These are phyloP conservation scores for Eupithecia tripunctaria DNA, from an alignment of 2,888 invertebrate genomes.

Conservation along the genomic window DNA sequence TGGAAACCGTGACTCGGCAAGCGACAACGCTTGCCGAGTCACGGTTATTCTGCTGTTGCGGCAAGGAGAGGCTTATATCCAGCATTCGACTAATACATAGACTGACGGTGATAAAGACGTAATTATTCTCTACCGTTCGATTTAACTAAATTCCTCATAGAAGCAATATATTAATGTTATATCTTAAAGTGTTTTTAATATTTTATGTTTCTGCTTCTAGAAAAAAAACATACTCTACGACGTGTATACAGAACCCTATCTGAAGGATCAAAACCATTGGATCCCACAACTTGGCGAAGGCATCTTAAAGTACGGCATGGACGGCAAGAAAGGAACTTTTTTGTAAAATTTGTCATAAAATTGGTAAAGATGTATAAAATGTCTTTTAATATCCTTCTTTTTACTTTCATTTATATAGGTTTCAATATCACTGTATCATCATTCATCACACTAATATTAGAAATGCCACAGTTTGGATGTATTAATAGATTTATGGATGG, in stretches of 20 bases:
- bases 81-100: too few species aligned
- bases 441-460: too few species aligned
- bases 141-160: too few species aligned
- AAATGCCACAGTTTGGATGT: too few species aligned
- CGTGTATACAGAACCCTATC: neutral
- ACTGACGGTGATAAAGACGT: too few species aligned
- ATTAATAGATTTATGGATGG: too few species aligned
- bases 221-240: constrained; percentile 1
- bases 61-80: too few species aligned
- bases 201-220: neutral
- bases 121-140: neutral
- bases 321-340: neutral
- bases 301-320: neutral
- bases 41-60: too few species aligned
- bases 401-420: neutral
- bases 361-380: neutral
- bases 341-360: neutral
- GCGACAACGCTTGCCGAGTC: too few species aligned
- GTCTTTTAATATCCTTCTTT: neutral
- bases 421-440: too few species aligned
- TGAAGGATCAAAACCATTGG: neutral
- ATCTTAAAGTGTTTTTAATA: neutral
- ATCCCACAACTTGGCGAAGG: neutral
- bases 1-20: too few species aligned
- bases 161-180: too few species aligned